Evolutionary conservation across 2,797 vertebrate species (phyloP), one percentile per base, ranked within the genome.

Genomic region (Ciconia nigra): DNA sequence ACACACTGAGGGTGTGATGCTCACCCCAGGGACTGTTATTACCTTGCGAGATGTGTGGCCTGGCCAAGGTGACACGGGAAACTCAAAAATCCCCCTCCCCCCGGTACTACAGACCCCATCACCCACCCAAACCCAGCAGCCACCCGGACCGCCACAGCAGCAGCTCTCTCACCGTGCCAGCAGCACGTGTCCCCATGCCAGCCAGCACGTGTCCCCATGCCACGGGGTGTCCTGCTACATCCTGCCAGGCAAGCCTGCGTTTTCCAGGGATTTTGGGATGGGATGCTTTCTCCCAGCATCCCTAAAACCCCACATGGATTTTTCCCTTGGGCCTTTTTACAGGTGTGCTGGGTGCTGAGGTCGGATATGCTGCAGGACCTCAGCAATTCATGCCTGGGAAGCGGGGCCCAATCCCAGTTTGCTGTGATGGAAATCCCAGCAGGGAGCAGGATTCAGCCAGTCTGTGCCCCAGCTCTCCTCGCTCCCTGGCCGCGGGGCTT

Each of bases 401-500:
- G 11, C 0, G 2, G 33, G 54, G 63, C 46, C 28, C 31, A 26
- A 44, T 19, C 59, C 82, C 85, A 35, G 11, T 63, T 71, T 54
- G 67, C 49, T 11, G 4, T 0, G 0, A 4, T 8, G 47, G 74
- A 57, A 87, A 52, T 59, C 28, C 61, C 52, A 11, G 28, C 0
- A 4, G 26, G 51, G 22, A 59, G 28, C 22, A 35, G 77, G 44
- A 41, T 26, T n/a, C 14, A 15, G 24, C 20, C 72, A 22, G 3
- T 2, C 47, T 28, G 39, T 16, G 35, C 13, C 37, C 31, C 83
- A n/a, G 52, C 35, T 73, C 33, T 76, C 25, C 77, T 71, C 2
- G 4, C 12, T 9, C 41, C 22, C 18, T 2, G 10, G 7, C 10
- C 5, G 4, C 2, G 1, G 29, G 3, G 7, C 15, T 72, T 14